Base-by-base conservation (phyloP, 2,797 vertebrate genomes). In the Spinus olivaceus region DNA sequence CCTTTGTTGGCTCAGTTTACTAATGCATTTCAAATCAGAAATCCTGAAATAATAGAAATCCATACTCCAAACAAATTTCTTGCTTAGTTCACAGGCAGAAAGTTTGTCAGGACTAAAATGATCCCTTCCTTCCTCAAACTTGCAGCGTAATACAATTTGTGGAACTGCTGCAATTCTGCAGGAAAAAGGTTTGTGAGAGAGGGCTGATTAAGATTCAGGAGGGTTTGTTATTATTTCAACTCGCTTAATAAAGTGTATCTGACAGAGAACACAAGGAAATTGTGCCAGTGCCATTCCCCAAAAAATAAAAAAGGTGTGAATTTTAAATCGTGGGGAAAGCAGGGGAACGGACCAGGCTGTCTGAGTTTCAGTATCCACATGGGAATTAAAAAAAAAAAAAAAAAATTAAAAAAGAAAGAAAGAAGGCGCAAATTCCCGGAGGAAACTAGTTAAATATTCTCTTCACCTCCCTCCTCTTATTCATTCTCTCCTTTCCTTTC, bases 371-470 rank as follows among this genome's bases (percentile, higher is more conserved):
- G 30, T 28, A 79, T 11, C 69, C 70, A 46, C 79, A 57, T 4
- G 54, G 51, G 47, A 90, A 92, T 73, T 72, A 59, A 35, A 22
- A 50, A 13, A 2, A 4, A 59, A n/a, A 22, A 46, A 12, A 1
- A 6, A 10, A 6, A 11, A 12, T 37, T 37, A 37, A 37, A 10
- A 13, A 57, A 24, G 7, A 35, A 57, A 25, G 10, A 35, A 57
- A 57, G 12, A 1, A 5, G 7, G 14, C 32, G 27, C 18, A 21
- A 47, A 86, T 90, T 86, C 93, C 64, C 63, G 61, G 60, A 84
- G 90, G 93, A 54, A 87, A 61, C 86, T 95, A 46, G 70, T 76
- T 93, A 78, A 93, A 91, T 81, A 81, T 69, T 90, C 72, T 47
- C 76, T 18, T 60, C 88, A 33, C 39, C 81, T 69, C 76, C 61